phyloP scores from a whole-genome alignment of 2,888 invertebrate species.

The Morinoia aosen region DNA sequence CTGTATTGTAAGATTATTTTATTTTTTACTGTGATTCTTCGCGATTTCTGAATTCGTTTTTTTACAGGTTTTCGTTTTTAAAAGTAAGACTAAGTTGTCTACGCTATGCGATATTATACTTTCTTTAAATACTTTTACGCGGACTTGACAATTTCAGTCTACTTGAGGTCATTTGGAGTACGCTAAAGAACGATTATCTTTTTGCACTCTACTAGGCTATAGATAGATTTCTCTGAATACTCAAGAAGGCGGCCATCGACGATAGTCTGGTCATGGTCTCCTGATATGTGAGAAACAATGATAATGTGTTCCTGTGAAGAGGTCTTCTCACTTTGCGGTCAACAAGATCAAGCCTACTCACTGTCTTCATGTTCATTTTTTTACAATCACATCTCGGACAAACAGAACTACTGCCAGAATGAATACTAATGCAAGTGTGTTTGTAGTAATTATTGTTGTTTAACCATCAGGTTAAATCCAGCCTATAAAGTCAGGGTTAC shows the following conservation, averaged over 20 bases:
- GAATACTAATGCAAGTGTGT: not conserved
- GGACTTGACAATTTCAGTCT: not conserved
- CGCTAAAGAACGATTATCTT: not conserved
- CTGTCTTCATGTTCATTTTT: not conserved
- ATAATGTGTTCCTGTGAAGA: not conserved
- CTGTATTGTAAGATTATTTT: not conserved
- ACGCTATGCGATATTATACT: not conserved
- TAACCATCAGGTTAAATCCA: not conserved
- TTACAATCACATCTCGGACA: not conserved
- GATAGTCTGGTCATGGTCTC: not conserved
- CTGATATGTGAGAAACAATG: not conserved
- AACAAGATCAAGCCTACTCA: not conserved
- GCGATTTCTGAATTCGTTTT: not conserved
- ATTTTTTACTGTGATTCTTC: not conserved
- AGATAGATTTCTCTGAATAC: not conserved
- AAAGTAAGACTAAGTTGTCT: not conserved
- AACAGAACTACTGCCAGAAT: not conserved
- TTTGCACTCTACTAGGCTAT: not conserved
- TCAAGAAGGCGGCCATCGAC: not conserved
- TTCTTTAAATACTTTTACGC: not conserved
- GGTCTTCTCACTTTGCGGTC: not conserved
- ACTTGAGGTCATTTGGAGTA: not conserved
- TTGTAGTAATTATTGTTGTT: not conserved
- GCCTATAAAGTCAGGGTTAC: not conserved
- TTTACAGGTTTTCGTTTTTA: not conserved